Base-by-base conservation (phyloP, 92 coral and sea anemone species). In the Zoanthus solanderi region DNA sequence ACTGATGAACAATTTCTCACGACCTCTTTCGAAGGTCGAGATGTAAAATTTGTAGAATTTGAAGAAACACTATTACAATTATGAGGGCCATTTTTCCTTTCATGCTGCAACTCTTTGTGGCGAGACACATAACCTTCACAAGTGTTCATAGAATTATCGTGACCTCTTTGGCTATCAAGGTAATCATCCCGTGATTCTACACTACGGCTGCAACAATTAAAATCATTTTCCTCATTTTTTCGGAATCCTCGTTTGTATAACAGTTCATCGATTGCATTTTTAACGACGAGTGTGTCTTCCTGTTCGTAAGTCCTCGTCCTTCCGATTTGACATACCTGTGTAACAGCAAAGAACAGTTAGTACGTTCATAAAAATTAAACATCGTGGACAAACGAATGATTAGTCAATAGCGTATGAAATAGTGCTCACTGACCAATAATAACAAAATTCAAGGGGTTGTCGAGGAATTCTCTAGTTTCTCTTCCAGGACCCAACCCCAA, bases 301-400 rank as follows among this genome's bases (percentile, higher is more conserved):
- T 17, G 79, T 13, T 73, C 77, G 74, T 95, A 94, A 6, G 88
- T 90, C 61, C 98, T 94, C n/a, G 11, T 67, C 71, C 92, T 86
- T 72, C 99, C 99, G 66, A 97, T 86, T 50, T 97, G 99, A 65
- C 99, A 97, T 30, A 91, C 88, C 99, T 97, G 92, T 10, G 15
- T 31, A 69, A 69, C 34, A 69, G 7, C 10, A 13, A 6, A 14
- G 6, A 11, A 29, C 7, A 34, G 46, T 34, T 1, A 69, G 17
- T 12, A 9, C 6, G 15, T 13, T 9, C 9, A 23, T 0, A 34
- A 9, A 9, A 32, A 69, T 34, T 69, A 9, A 0, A 30, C 45
- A 31, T 37, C 42, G 4, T 23, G 42, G 42, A 37, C 0, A 37
- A 37, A 1, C 0, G 42, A 37, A 37, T 37, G 2, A 37, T 37